Base-by-base conservation (phyloP, 2,113 vertebrate genomes). In the Leptobrachium ailaonicum region DNA sequence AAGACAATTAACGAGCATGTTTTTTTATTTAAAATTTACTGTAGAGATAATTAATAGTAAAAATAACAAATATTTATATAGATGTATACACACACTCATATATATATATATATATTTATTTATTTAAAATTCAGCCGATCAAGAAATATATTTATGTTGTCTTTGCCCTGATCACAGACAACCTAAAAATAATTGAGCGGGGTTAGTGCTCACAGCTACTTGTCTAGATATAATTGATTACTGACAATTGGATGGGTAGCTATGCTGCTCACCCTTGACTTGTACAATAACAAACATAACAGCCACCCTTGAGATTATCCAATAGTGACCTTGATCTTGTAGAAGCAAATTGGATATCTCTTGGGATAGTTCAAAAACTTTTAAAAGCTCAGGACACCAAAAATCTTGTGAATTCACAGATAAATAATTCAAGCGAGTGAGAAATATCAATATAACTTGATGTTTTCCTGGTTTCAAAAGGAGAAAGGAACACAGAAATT, bases 161-260 rank as follows among this genome's bases (percentile, higher is more conserved):
- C 50, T 54, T 54, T 11, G 20, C 20, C 20, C 20, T 32, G 20
- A 32, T 32, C 20, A 32, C 20, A 32, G 20, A 54, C 6, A 54
- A 54, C 56, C 42, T 20, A 20, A 43, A 20, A 56, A 12, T 79
- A 40, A 66, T 66, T 66, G 20, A 41, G 32, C 64, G 41, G 32
- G 41, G 12, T 44, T 68, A 43, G 41, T 58, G 5, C 66, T 71
- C 50, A 71, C 47, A 71, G 32, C 53, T 71, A 78, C 67, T 62
- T 58, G 47, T 69, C 64, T 75, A 41, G 12, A 43, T 75, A 10
- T 68, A 81, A 47, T 45, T 50, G 71, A 62, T 75, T 71, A 69
- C 53, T 81, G 72, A 68, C 79, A 81, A 73, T 50, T 54, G 42
- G 32, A 69, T 13, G 71, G 71, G 72, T 81, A 81, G 71, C 67